Conservation (phyloP, 2,797 vertebrate genomes). For the Cephalopachus bancanus region DNA sequence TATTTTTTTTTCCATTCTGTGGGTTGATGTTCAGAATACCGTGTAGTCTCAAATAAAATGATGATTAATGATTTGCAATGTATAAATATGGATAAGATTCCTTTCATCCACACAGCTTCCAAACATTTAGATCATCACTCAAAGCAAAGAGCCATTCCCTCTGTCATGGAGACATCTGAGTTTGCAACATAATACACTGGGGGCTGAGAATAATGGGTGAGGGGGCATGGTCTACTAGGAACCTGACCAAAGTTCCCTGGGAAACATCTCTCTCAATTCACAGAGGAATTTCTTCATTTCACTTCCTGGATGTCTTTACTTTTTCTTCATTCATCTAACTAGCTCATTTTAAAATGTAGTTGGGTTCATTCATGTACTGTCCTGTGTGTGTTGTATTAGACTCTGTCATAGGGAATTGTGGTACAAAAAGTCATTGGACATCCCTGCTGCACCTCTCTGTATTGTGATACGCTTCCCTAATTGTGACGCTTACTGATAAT, state of each 20-base stretch:
- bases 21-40: background rate
- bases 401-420: background rate
- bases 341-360: constrained; percentile 28
- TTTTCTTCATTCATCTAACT: background rate
- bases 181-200: background rate
- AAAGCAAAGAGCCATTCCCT: background rate
- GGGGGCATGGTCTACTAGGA: background rate
- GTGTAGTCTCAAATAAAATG: background rate
- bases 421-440: background rate
- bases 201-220: background rate
- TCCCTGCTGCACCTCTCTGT: background rate
- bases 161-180: background rate
- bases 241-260: background rate
- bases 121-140: background rate
- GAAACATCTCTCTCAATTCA: background rate
- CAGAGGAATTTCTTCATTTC: constrained; percentile 24
- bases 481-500: background rate
- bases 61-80: background rate
- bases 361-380: background rate
- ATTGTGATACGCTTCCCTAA: background rate
- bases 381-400: background rate
- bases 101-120: background rate
- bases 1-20: too few relatives aligned
- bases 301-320: background rate
- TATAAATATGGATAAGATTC: constrained; percentile 2